These are phyloP conservation scores for Eupeodes corollae DNA, from an alignment of 1,140 invertebrate species.

Conservation along the genomic window DNA sequence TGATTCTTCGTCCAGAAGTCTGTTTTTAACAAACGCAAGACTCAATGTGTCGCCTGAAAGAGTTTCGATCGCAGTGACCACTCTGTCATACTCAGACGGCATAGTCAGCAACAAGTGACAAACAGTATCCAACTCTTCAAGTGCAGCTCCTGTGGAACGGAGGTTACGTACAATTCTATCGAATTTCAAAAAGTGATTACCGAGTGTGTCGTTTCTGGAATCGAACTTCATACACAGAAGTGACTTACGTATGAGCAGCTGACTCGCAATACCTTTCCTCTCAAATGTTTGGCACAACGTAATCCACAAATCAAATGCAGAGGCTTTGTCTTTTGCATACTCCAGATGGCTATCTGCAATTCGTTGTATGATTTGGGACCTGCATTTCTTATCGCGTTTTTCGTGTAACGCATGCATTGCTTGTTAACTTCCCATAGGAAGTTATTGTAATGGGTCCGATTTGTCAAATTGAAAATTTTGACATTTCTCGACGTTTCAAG, in stretches of 20 bases:
- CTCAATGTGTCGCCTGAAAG: conserved; percentile 3
- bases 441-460: too few species aligned
- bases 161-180: conserved; percentile 13
- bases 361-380: too few species aligned
- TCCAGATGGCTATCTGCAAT: conserved; percentile 6
- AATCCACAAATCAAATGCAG: conserved; percentile 1
- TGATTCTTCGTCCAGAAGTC: conserved; percentile 2
- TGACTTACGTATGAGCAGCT: conserved; percentile 4
- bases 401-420: too few species aligned
- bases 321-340: conserved; percentile 3
- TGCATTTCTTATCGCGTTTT: too few species aligned
- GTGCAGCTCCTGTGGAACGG: conserved; percentile 6
- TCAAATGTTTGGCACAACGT: conserved; percentile 2
- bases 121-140: conserved; percentile 10
- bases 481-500: too few species aligned
- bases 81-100: conserved; percentile 8
- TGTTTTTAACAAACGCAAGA: conserved; percentile 6
- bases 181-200: conserved; percentile 10
- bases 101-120: conserved; percentile 12
- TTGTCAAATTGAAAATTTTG: too few species aligned
- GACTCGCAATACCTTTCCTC: conserved; percentile 5
- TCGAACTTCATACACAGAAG: conserved; percentile 6
- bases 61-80: conserved; percentile 7
- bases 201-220: background rate
- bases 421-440: too few species aligned